Conservation (phyloP, 2,113 vertebrate species). For the Baryphthengus martii region DNA sequence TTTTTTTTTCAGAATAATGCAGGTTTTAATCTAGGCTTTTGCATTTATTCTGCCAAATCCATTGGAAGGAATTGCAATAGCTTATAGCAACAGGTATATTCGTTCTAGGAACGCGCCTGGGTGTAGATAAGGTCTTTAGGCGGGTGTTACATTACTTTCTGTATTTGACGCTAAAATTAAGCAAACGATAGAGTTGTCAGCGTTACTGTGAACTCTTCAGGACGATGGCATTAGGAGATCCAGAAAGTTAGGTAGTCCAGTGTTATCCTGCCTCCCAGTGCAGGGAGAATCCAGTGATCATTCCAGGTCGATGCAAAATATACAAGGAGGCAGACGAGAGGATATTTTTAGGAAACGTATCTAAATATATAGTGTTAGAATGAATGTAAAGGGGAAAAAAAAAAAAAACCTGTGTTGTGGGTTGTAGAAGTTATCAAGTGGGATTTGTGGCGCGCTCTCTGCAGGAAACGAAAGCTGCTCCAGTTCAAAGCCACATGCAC, state of each 20-base stretch:
- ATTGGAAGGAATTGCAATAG: background rate
- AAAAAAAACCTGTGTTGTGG: constrained; percentile 84
- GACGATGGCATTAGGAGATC: background rate
- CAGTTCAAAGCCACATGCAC: constrained; percentile 98
- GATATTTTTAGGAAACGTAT: constrained; percentile 70
- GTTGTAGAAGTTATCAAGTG: constrained; percentile 98
- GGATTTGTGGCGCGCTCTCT: constrained; percentile 96
- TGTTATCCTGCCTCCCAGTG: constrained; percentile 29
- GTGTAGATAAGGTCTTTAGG: background rate
- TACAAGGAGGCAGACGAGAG: constrained; percentile 49
- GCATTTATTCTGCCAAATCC: background rate
- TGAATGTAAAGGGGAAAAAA: constrained; percentile 68
- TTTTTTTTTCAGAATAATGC: background rate
- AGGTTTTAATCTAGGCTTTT: background rate
- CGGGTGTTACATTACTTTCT: background rate
- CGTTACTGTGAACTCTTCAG: background rate
- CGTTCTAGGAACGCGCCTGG: background rate
- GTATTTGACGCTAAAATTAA: background rate
- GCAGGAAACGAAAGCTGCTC: constrained; percentile 93
- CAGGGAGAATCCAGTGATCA: constrained; percentile 30
- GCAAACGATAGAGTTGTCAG: background rate
- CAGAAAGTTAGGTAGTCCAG: background rate
- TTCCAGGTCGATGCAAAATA: constrained; percentile 52
- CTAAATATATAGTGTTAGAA: constrained; percentile 76
- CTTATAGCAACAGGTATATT: constrained; percentile 64